Conservation (phyloP, 1,140 invertebrate species). For the Trachymyrmex cornetzi region DNA sequence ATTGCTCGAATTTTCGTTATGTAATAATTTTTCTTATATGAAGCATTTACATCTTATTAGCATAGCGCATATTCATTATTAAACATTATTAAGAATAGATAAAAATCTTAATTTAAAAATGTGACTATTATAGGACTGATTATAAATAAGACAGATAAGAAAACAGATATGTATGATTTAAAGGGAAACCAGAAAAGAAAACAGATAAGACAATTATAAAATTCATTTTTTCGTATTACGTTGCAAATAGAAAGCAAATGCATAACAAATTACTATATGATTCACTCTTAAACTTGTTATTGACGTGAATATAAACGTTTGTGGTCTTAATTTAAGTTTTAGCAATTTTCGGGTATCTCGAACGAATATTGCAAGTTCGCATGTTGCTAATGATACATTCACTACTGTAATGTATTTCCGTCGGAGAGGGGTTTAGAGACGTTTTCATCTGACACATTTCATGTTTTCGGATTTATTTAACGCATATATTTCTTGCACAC, state of each 20-base stretch:
- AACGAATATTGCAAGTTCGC: constrained; percentile 5
- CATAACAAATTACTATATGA: not conserved
- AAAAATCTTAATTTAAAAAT: not conserved
- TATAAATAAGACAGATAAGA: not conserved
- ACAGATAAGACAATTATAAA: not conserved
- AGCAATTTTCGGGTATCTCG: not conserved
- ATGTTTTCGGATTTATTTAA: constrained; percentile 4
- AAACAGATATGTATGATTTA: not conserved
- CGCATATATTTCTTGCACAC: not conserved
- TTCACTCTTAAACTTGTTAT: not conserved
- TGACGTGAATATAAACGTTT: constrained; percentile 1
- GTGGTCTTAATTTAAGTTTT: not conserved
- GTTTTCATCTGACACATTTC: not conserved
- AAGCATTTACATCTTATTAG: not conserved
- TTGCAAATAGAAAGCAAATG: not conserved
- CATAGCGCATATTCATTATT: not conserved
- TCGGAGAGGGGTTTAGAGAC: not conserved
- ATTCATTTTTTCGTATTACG: not conserved
- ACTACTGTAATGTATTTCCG: not conserved
- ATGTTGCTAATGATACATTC: not conserved
- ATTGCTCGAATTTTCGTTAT: not conserved
- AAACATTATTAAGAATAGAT: not conserved
- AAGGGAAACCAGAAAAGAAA: not conserved
- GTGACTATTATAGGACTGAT: not conserved
- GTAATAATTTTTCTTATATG: not conserved